These are phyloP conservation scores for Tragelaphus buxtoni DNA, from an alignment of 2,113 vertebrate genomes.

Conservation along the genomic window DNA sequence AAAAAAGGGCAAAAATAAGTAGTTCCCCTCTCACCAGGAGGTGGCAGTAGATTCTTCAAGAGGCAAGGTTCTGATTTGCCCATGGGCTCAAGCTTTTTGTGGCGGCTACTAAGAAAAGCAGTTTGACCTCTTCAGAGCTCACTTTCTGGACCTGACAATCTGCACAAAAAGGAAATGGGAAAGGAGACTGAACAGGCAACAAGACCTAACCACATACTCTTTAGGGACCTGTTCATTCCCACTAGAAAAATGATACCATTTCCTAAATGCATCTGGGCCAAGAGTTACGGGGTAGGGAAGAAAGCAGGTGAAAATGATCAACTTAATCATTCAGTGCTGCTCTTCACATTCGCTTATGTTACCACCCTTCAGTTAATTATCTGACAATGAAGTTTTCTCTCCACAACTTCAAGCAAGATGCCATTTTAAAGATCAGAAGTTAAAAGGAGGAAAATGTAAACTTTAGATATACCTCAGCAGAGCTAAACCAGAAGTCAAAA, in stretches of 20 bases:
- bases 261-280: background rate
- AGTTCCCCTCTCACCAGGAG: constrained; percentile 35
- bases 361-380: background rate
- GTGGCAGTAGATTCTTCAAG: constrained; percentile 46
- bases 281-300: background rate
- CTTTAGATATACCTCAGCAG: constrained; percentile 15
- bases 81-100: background rate
- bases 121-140: background rate
- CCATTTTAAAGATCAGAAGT: constrained; percentile 28
- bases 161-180: constrained; percentile 24
- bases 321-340: background rate
- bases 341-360: constrained; percentile 4
- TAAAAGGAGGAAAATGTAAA: constrained; percentile 19
- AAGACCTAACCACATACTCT: constrained; percentile 24
- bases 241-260: constrained; percentile 41
- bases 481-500: constrained; percentile 54
- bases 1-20: constrained; percentile 25
- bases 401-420: constrained; percentile 1
- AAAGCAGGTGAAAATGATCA: background rate
- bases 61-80: constrained; percentile 30
- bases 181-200: constrained; percentile 9
- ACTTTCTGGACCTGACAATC: background rate
- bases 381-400: background rate
- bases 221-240: background rate
- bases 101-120: constrained; percentile 33